Evolutionary conservation across 1,140 invertebrate genomes (phyloP).

Genomic region (Drosophila littoralis): DNA sequence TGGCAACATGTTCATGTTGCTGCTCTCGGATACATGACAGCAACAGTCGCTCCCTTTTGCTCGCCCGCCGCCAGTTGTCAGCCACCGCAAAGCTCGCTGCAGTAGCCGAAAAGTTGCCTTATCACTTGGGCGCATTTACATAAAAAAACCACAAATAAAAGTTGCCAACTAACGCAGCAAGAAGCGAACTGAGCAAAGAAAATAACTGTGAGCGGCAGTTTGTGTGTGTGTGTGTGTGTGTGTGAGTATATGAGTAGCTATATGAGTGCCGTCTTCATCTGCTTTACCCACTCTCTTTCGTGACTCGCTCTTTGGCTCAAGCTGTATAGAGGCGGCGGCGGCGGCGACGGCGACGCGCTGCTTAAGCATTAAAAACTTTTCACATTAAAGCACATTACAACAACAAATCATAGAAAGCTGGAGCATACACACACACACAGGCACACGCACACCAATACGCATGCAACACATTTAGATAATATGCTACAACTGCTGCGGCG

Average conservation of each 20-base stretch:
- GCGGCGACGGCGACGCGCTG: constrained; percentile 46
- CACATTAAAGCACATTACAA: constrained; percentile 83
- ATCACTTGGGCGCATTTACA: constrained; percentile 82
- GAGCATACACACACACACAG: constrained; percentile 34
- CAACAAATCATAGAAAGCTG: constrained; percentile 77
- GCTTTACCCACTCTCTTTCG: neutral
- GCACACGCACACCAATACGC: constrained; percentile 56
- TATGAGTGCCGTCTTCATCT: constrained; percentile 39
- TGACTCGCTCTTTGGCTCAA: constrained; percentile 34
- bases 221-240: constrained; percentile 15
- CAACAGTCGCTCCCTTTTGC: constrained; percentile 48
- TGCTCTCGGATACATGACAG: constrained; percentile 74
- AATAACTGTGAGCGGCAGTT: constrained; percentile 43
- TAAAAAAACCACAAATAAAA: constrained; percentile 83
- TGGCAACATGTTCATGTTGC: constrained; percentile 81
- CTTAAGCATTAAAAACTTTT: constrained; percentile 83
- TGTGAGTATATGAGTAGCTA: constrained; percentile 21
- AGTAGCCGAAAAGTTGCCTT: constrained; percentile 80
- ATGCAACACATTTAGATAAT: constrained; percentile 82
- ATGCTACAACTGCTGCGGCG: constrained; percentile 80
- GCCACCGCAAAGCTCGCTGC: constrained; percentile 34
- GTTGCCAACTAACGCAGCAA: constrained; percentile 78
- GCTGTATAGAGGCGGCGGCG: constrained; percentile 9
- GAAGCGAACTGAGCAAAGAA: constrained; percentile 60
- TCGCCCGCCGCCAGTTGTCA: constrained; percentile 29